Evolutionary conservation across 2,888 invertebrate species (phyloP).

Genomic region (Zelleria hepariella): DNA sequence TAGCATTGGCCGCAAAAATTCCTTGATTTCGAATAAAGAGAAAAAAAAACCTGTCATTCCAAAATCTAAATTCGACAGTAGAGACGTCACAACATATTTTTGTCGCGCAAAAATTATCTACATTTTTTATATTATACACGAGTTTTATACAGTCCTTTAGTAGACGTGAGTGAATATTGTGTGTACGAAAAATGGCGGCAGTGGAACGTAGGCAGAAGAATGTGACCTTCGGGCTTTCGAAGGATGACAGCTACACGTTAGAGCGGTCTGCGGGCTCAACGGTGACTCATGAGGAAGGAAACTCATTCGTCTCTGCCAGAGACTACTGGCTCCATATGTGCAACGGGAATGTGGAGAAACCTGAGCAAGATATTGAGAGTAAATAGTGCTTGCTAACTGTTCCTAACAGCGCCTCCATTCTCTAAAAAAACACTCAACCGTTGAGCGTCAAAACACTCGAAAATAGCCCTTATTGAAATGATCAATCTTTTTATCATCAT

Average conservation of each 20-base stretch:
- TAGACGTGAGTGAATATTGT: background rate
- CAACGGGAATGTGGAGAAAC: background rate
- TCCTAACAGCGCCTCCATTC: background rate
- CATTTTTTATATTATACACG: background rate
- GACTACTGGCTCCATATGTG: conserved; percentile 49
- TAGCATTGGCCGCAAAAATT: no score
- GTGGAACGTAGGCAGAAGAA: conserved; percentile 35
- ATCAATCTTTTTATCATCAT: no score
- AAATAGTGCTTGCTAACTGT: background rate
- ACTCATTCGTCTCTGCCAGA: conserved; percentile 37
- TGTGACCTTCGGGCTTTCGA: conserved; percentile 49
- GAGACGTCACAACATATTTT: background rate
- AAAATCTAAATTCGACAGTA: background rate
- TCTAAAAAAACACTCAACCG: background rate
- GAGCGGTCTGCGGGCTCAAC: conserved; percentile 21
- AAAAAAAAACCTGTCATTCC: background rate
- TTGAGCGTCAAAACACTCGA: no score
- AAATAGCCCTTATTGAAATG: no score
- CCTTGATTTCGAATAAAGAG: no score
- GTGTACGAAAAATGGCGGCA: background rate
- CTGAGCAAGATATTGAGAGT: background rate
- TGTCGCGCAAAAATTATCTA: background rate
- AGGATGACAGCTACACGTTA: conserved; percentile 43
- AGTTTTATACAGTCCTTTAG: background rate
- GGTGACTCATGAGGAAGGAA: conserved; percentile 30